Conservation (phyloP, 2,113 vertebrate species). For the Elachura formosa region DNA sequence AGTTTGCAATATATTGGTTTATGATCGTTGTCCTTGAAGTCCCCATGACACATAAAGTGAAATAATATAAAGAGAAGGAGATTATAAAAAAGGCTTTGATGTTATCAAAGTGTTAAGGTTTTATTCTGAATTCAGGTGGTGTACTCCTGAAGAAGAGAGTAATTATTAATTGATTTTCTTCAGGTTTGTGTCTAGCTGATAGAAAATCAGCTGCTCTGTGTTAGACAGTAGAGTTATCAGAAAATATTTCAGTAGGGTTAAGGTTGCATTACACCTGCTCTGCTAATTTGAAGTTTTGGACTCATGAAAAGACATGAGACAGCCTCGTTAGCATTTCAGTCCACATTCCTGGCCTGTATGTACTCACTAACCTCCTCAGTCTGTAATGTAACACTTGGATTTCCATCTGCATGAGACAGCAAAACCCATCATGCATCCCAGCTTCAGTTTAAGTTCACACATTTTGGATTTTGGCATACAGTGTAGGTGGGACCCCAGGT, state of each 20-base stretch:
- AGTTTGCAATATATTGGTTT: background rate
- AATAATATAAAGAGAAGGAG: background rate
- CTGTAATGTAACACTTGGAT: background rate
- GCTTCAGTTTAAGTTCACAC: background rate
- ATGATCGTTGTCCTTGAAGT: background rate
- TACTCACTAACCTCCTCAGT: background rate
- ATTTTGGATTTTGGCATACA: background rate
- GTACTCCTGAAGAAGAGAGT: background rate
- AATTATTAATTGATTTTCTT: background rate
- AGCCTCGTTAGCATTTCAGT: background rate
- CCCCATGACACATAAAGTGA: background rate
- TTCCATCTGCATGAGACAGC: background rate
- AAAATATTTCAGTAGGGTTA: background rate
- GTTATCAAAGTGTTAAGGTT: background rate
- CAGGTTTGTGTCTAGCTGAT: background rate
- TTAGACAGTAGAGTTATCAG: background rate
- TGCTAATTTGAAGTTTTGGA: background rate
- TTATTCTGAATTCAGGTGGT: background rate
- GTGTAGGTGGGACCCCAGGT: background rate
- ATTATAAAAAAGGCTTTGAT: background rate
- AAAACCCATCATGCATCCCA: background rate
- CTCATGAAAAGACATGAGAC: background rate
- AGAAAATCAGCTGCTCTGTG: background rate
- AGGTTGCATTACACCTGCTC: background rate
- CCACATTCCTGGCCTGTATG: background rate